A percentile compares a stretch with the other conserved stretches of the same genome.
Evolutionary conservation across 1,140 invertebrate genomes (phyloP).

Genomic region (Danaus melanippus): DNA sequence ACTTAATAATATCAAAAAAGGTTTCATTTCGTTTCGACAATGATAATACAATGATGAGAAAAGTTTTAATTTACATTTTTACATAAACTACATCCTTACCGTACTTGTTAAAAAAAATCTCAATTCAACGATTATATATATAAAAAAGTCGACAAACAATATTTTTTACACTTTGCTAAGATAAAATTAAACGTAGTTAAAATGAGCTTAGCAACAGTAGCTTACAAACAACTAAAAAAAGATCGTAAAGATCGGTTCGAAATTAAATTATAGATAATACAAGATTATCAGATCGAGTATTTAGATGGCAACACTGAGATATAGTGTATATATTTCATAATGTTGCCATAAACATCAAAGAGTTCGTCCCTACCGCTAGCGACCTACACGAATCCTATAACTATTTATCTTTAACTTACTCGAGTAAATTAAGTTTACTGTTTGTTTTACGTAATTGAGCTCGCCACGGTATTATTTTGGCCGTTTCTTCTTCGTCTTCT

Average conservation of each 20-base stretch:
- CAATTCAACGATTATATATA: neutral
- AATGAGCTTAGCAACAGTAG: neutral
- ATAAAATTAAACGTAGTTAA: slow-evolving; percentile 11
- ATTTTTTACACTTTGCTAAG: slow-evolving; percentile 23
- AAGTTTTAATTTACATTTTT: slow-evolving; percentile 25
- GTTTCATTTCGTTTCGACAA: too few relatives aligned
- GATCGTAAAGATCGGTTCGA: slow-evolving; percentile 14
- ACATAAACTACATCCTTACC: slow-evolving; percentile 17
- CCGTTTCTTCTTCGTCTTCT: slow-evolving; percentile 73
- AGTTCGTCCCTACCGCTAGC: slow-evolving; percentile 19
- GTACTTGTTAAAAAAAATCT: slow-evolving; percentile 16
- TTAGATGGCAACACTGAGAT: slow-evolving; percentile 10
- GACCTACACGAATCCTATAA: slow-evolving; percentile 13
- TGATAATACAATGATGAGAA: slow-evolving; percentile 10
- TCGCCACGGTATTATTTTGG: slow-evolving; percentile 88
- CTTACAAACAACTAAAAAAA: slow-evolving; percentile 8
- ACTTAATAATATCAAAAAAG: slow-evolving; percentile 7
- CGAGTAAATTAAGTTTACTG: slow-evolving; percentile 83
- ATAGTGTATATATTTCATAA: slow-evolving; percentile 13
- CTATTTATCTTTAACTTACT: slow-evolving; percentile 58
- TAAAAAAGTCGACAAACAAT: slow-evolving; percentile 7
- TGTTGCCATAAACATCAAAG: slow-evolving; percentile 11
- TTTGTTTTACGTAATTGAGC: slow-evolving; percentile 91
- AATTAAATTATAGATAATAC: slow-evolving; percentile 14
- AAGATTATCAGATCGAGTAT: slow-evolving; percentile 9